Conservation (phyloP, 2,888 invertebrate species). For the Diarsia brunnea region DNA sequence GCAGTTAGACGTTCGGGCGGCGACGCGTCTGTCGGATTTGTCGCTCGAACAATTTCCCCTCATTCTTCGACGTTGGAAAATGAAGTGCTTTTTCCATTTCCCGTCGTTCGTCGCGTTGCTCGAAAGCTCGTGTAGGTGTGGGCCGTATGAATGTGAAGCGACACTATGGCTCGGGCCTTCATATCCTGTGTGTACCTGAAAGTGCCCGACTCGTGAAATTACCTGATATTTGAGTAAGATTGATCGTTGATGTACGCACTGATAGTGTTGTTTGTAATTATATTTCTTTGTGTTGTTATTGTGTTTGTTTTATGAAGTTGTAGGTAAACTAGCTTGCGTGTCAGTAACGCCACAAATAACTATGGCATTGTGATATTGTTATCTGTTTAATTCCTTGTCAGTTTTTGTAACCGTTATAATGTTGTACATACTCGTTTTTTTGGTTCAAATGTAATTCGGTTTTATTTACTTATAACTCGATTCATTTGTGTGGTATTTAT, state of each 20-base stretch:
- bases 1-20: conserved; percentile 37
- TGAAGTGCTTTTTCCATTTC: conserved; percentile 71
- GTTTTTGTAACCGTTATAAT: background rate
- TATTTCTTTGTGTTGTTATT: conserved; percentile 1
- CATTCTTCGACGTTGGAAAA: conserved; percentile 62
- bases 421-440: background rate
- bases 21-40: conserved; percentile 58
- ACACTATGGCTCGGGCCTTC: conserved; percentile 55
- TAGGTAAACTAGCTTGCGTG: conserved; percentile 21
- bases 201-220: conserved; percentile 66
- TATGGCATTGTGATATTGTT: conserved; percentile 11
- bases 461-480: background rate
- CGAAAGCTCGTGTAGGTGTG: conserved; percentile 39
- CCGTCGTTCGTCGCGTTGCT: conserved; percentile 52
- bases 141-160: conserved; percentile 35
- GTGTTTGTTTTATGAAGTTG: conserved; percentile 15
- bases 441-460: conserved; percentile 7
- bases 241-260: conserved; percentile 50
- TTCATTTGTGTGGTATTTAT: background rate
- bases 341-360: conserved; percentile 7
- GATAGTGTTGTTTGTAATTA: conserved; percentile 26
- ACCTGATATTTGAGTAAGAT: conserved; percentile 66
- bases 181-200: conserved; percentile 64
- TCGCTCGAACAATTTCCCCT: conserved; percentile 60
- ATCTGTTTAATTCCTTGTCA: background rate